Conservation (phyloP, 2,888 invertebrate species). For the Ganaspis brasiliensis region DNA sequence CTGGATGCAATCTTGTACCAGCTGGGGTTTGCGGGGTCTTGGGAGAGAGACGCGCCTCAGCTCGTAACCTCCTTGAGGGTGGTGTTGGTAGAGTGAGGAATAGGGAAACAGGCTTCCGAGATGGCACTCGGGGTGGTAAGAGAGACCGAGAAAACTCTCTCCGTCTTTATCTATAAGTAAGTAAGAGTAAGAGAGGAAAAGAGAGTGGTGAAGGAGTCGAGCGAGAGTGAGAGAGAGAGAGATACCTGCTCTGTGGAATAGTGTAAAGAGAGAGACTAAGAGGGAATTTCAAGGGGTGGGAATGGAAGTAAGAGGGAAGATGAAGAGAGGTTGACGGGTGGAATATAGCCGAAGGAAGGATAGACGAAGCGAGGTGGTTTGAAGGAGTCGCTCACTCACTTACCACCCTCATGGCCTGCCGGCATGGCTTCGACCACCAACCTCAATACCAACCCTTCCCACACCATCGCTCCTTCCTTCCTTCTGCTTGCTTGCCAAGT, state of each 20-base stretch:
- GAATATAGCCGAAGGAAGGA: slow-evolving; percentile 66
- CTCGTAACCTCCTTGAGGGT: slow-evolving; percentile 74
- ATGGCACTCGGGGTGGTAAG: slow-evolving; percentile 45
- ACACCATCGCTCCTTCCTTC: slow-evolving; percentile 49
- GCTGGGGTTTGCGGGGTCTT: slow-evolving; percentile 78
- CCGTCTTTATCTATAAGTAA: slow-evolving; percentile 39
- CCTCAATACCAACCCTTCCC: slow-evolving; percentile 62
- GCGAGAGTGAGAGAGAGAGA: slow-evolving; percentile 1
- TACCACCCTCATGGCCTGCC: slow-evolving; percentile 70
- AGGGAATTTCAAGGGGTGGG: slow-evolving; percentile 29
- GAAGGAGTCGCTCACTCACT: slow-evolving; percentile 76
- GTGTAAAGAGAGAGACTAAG: slow-evolving; percentile 42
- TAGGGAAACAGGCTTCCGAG: slow-evolving; percentile 65
- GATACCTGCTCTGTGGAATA: neutral
- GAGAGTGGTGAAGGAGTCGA: slow-evolving; percentile 13
- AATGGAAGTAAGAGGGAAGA: slow-evolving; percentile 53
- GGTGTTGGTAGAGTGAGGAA: slow-evolving; percentile 66
- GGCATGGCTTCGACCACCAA: slow-evolving; percentile 67
- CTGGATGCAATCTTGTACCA: slow-evolving; percentile 79
- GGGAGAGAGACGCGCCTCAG: slow-evolving; percentile 71
- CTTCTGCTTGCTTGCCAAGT: slow-evolving; percentile 67
- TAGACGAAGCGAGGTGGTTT: slow-evolving; percentile 70
- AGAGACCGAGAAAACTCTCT: slow-evolving; percentile 48
- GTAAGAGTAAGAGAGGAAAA: slow-evolving; percentile 27
- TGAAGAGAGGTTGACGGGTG: slow-evolving; percentile 64